Conservation (phyloP, 2,888 invertebrate species). For the Habrosyne pyritoides region DNA sequence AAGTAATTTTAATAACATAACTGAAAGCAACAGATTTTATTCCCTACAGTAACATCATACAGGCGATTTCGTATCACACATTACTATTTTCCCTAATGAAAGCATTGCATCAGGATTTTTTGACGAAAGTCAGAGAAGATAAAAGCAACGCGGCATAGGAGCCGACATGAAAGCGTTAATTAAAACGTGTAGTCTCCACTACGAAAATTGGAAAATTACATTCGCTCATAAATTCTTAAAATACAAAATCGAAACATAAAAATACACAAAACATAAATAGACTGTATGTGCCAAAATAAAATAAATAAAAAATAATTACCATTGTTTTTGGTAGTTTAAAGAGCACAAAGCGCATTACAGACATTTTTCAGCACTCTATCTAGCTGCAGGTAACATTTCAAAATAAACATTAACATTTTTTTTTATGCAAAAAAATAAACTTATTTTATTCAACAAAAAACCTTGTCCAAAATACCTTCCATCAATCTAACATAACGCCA, state of each 20-base stretch:
- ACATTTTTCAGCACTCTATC: too few relatives aligned
- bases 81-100: constrained; percentile 8
- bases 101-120: constrained; percentile 7
- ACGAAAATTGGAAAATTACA: not conserved
- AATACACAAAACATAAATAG: not conserved
- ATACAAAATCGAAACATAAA: not conserved
- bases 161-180: constrained; percentile 6
- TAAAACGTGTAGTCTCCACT: not conserved
- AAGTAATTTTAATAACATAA: constrained; percentile 8
- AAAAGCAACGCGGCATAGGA: constrained; percentile 3
- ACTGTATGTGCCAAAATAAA: too few relatives aligned
- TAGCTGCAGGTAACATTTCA: too few relatives aligned
- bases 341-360: too few relatives aligned
- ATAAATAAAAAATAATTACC: too few relatives aligned
- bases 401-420: too few relatives aligned
- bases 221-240: not conserved
- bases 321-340: too few relatives aligned
- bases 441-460: too few relatives aligned
- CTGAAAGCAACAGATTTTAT: not conserved
- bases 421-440: too few relatives aligned
- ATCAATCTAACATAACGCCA: too few relatives aligned
- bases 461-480: too few relatives aligned
- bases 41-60: constrained; percentile 2
- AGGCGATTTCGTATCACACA: constrained; percentile 2
- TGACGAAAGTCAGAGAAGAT: constrained; percentile 5